phyloP scores from a whole-genome alignment of 2,888 invertebrate species.

The Parnassius smintheus region DNA sequence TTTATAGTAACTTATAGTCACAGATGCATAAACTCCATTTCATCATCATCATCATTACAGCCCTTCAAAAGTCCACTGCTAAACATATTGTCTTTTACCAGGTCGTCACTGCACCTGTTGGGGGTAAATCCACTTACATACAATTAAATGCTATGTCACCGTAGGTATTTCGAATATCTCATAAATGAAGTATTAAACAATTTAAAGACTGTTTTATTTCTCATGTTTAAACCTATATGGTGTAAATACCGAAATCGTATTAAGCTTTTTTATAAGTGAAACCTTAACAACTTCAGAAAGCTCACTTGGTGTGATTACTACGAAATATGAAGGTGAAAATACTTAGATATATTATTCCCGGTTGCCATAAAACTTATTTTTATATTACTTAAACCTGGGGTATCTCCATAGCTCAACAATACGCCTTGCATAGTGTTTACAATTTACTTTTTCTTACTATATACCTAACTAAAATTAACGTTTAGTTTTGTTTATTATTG shows the following conservation, averaged over 20 bases:
- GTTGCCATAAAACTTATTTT: neutral
- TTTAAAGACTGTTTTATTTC: too few species aligned
- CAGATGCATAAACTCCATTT: neutral
- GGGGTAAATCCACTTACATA: too few species aligned
- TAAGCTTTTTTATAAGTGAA: neutral
- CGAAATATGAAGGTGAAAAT: neutral
- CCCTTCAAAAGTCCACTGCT: too few species aligned
- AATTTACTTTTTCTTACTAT: too few species aligned
- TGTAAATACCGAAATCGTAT: neutral
- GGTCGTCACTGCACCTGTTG: too few species aligned
- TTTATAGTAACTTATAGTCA: too few species aligned
- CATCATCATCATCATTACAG: too few species aligned
- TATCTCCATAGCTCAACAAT: neutral
- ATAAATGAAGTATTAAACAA: too few species aligned
- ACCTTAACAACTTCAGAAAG: neutral
- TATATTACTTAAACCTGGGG: neutral
- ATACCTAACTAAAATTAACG: too few species aligned
- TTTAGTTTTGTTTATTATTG: too few species aligned
- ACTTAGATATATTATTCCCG: neutral
- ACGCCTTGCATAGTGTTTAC: neutral
- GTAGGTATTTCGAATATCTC: too few species aligned
- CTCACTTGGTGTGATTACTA: slow-evolving; percentile 3
- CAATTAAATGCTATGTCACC: too few species aligned
- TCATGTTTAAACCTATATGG: neutral
- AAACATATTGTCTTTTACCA: neutral